Evolutionary conservation across 2,888 invertebrate species (phyloP).

Genomic region (Galeruca laticollis): DNA sequence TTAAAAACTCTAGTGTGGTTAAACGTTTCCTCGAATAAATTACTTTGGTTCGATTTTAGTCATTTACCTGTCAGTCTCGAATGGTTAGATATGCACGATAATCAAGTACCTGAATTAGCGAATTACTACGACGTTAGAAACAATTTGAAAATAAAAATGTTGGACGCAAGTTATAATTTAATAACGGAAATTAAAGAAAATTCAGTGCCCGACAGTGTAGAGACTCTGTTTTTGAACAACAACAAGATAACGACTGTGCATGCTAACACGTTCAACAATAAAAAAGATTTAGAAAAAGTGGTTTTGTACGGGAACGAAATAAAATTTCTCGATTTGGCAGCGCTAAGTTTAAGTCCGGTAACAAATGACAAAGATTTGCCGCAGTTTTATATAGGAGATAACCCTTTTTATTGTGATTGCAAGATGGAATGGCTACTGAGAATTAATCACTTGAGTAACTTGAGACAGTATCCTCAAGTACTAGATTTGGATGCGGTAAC

Average conservation of each 20-base stretch:
- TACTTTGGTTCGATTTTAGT: conserved; percentile 85
- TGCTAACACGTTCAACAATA: conserved; percentile 79
- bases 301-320: conserved; percentile 82
- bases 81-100: conserved; percentile 86
- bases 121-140: conserved; percentile 79
- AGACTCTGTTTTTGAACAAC: conserved; percentile 79
- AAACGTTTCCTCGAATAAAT: conserved; percentile 83
- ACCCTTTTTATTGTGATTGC: conserved; percentile 88
- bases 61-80: conserved; percentile 81
- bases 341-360: conserved; percentile 76
- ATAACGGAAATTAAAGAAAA: conserved; percentile 76
- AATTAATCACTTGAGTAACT: conserved; percentile 80
- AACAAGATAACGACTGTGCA: conserved; percentile 79
- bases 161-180: conserved; percentile 82
- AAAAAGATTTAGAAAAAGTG: conserved; percentile 79
- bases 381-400: conserved; percentile 83
- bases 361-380: conserved; percentile 78
- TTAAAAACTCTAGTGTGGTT: conserved; percentile 82
- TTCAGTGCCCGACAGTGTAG: conserved; percentile 80
- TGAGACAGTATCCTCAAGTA: conserved; percentile 81
- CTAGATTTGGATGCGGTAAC: conserved; percentile 83
- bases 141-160: conserved; percentile 77
- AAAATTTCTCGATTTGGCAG: conserved; percentile 77
- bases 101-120: conserved; percentile 80
- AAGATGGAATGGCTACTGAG: conserved; percentile 88